Conservation (phyloP, 2,888 invertebrate species). For the Thyatira batis region DNA sequence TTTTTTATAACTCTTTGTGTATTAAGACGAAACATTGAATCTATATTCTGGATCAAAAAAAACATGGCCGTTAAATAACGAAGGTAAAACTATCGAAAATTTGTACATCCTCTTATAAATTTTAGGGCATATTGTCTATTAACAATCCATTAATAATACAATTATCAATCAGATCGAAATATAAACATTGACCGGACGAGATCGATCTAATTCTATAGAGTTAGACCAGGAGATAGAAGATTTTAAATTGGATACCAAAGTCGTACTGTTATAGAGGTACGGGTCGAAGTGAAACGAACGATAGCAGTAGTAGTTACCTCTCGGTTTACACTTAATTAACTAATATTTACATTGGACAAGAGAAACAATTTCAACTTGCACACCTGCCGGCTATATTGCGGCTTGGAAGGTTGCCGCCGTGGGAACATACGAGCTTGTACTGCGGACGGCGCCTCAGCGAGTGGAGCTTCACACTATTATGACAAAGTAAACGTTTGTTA, state of each 20-base stretch:
- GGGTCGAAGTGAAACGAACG: not conserved
- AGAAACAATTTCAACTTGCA: conserved; percentile 67
- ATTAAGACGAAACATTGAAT: no score
- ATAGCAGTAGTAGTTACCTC: conserved; percentile 30
- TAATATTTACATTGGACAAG: conserved; percentile 76
- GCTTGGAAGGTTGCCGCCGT: conserved; percentile 52
- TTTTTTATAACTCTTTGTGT: no score
- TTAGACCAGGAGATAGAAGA: conserved; percentile 6
- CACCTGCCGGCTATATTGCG: conserved; percentile 65
- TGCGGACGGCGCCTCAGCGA: conserved; percentile 9
- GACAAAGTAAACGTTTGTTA: not conserved
- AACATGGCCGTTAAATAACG: no score
- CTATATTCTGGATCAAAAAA: no score
- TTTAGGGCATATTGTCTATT: no score
- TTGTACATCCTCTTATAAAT: no score
- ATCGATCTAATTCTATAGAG: no score
- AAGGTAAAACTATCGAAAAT: no score
- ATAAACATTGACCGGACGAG: no score
- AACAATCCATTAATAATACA: no score
- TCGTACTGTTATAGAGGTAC: conserved; percentile 32
- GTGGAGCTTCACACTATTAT: not conserved
- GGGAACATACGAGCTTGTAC: conserved; percentile 34
- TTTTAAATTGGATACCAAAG: conserved; percentile 36
- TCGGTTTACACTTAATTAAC: conserved; percentile 79
- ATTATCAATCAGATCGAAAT: no score